phyloP scores from a whole-genome alignment of 2,888 invertebrate species.

The Danaus chrysippus region DNA sequence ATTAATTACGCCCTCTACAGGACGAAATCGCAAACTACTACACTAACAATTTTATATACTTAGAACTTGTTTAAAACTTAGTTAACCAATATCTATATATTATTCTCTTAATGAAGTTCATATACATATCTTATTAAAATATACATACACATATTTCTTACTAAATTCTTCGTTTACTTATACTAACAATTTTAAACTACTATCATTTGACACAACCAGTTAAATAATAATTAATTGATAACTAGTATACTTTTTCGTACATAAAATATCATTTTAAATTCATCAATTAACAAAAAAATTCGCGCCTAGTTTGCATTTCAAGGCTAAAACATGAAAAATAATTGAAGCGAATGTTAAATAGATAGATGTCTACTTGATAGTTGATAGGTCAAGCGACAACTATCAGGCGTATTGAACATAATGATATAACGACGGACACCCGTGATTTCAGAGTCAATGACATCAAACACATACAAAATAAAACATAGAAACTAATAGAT shows the following conservation, averaged over 20 bases:
- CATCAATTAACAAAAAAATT: not conserved
- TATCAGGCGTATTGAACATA: conserved; percentile 57
- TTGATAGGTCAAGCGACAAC: conserved; percentile 64
- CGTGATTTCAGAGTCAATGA: conserved; percentile 70
- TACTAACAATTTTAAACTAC: no score
- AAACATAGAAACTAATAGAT: no score
- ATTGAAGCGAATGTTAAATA: conserved; percentile 62
- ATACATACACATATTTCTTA: no score
- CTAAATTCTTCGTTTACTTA: no score
- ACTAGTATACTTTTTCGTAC: no score
- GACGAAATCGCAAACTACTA: conserved; percentile 33
- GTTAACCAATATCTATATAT: no score
- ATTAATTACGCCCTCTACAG: conserved; percentile 35
- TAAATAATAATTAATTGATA: no score
- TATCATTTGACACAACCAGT: no score
- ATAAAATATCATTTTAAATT: not conserved
- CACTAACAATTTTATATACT: conserved; percentile 17
- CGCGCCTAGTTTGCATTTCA: conserved; percentile 13
- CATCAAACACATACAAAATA: conserved; percentile 30
- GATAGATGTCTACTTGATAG: conserved; percentile 61
- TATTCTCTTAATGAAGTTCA: not conserved
- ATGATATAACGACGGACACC: conserved; percentile 63
- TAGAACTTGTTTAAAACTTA: conserved; percentile 6
- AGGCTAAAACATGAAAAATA: conserved; percentile 55
- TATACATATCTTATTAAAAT: no score